Conservation (phyloP, 2,888 invertebrate genomes). For the Drosophila fungiperda region DNA sequence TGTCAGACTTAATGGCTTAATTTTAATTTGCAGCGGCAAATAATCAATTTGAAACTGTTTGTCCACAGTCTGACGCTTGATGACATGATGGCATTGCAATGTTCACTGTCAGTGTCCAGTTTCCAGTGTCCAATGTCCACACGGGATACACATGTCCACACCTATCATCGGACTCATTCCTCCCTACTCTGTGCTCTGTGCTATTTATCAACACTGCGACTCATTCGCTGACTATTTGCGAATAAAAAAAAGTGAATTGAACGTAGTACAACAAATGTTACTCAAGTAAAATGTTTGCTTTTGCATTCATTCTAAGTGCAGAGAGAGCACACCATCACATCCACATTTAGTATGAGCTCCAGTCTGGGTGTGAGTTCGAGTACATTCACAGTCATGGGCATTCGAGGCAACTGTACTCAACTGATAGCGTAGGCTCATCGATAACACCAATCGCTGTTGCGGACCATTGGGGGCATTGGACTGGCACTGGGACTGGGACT, state of each 20-base stretch:
- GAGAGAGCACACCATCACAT: conserved; percentile 35
- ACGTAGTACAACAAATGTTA: conserved; percentile 60
- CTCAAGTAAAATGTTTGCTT: conserved; percentile 81
- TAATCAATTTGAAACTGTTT: conserved; percentile 80
- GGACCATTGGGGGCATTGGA: conserved; percentile 55
- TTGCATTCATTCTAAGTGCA: conserved; percentile 74
- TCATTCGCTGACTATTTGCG: conserved; percentile 58
- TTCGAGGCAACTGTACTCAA: conserved; percentile 58
- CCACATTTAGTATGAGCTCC: conserved; percentile 22
- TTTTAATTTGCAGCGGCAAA: conserved; percentile 79
- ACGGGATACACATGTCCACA: conserved; percentile 38
- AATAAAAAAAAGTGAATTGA: conserved; percentile 30
- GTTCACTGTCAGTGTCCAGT: conserved; percentile 17
- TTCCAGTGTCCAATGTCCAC: conserved; percentile 4
- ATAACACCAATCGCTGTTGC: conserved; percentile 66
- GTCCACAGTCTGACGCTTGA: conserved; percentile 79
- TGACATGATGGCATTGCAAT: conserved; percentile 64
- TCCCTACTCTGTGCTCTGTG: conserved; percentile 7
- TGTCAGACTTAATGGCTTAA: conserved; percentile 75
- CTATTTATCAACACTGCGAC: conserved; percentile 42
- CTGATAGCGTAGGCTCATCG: conserved; percentile 76
- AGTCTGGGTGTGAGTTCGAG: conserved; percentile 15
- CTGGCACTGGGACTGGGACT: conserved; percentile 23
- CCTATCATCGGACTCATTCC: conserved; percentile 16
- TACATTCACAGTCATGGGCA: conserved; percentile 41